Evolutionary conservation across 2,113 vertebrate genomes (phyloP).

Genomic region (Globicephala melas): DNA sequence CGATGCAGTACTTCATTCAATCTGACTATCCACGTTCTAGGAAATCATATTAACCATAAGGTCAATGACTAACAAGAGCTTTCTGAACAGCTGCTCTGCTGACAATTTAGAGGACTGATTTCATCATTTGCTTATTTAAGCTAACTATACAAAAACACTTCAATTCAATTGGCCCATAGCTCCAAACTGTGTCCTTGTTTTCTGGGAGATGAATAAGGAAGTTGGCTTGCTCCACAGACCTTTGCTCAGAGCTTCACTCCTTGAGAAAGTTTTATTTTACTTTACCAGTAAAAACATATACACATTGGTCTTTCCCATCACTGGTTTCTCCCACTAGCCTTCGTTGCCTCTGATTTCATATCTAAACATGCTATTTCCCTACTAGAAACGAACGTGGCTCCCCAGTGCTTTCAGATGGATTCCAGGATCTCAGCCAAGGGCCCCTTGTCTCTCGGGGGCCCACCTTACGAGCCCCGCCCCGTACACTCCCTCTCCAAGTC

Average conservation of each 20-base stretch:
- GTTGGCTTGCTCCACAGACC: neutral
- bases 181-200: conserved; percentile 19
- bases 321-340: neutral
- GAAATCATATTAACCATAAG: conserved; percentile 68
- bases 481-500: neutral
- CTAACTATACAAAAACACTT: conserved; percentile 63
- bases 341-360: neutral
- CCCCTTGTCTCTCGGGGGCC: fast-evolving
- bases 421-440: neutral
- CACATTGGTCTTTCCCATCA: neutral
- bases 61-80: conserved; percentile 66
- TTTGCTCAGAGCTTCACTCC: neutral
- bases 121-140: conserved; percentile 63
- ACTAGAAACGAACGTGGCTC: neutral
- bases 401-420: neutral
- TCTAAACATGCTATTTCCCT: neutral
- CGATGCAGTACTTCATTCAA: neutral
- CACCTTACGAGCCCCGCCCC: neutral
- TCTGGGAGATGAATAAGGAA: conserved; percentile 29
- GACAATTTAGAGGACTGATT: conserved; percentile 68
- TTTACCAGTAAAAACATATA: neutral
- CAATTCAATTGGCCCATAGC: conserved; percentile 33
- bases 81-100: conserved; percentile 69
- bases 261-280: neutral
- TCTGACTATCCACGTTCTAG: conserved; percentile 5